Percentiles rank a stretch among this genome's conserved stretches.
phyloP scores from a whole-genome alignment of 2,888 invertebrate genomes.

The Monochamus alternatus region DNA sequence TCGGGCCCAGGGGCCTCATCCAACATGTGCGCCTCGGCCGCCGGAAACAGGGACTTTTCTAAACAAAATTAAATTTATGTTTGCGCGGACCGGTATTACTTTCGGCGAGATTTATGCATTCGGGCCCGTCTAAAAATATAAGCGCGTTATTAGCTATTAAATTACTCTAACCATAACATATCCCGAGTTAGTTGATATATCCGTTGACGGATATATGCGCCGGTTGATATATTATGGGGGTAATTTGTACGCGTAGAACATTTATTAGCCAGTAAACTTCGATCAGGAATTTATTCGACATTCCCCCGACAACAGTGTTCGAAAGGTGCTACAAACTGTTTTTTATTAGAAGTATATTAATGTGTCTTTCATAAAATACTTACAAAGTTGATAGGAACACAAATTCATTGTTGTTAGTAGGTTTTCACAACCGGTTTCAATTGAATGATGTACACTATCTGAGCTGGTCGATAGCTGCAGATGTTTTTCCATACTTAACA shows the following conservation, averaged over 20 bases:
- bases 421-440: no score
- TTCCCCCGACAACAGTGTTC: no score
- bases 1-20: conserved; percentile 30
- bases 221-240: conserved; percentile 1
- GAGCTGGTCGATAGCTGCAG: no score
- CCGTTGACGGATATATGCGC: conserved; percentile 10
- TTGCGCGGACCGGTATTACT: conserved; percentile 39
- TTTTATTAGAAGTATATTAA: no score
- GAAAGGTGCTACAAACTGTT: no score
- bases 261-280: conserved; percentile 15
- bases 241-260: conserved; percentile 14
- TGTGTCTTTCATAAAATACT: no score
- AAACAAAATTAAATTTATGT: conserved; percentile 39
- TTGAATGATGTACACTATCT: no score
- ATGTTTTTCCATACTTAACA: no score
- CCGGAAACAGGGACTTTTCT: conserved; percentile 12
- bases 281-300: not conserved
- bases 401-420: no score
- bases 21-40: conserved; percentile 33
- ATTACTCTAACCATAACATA: conserved; percentile 14
- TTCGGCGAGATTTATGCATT: conserved; percentile 33
- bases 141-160: conserved; percentile 23
- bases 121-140: conserved; percentile 25
- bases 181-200: conserved; percentile 18
- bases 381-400: no score